Conservation (phyloP, 2,797 vertebrate species). For the Oophaga sylvatica region DNA sequence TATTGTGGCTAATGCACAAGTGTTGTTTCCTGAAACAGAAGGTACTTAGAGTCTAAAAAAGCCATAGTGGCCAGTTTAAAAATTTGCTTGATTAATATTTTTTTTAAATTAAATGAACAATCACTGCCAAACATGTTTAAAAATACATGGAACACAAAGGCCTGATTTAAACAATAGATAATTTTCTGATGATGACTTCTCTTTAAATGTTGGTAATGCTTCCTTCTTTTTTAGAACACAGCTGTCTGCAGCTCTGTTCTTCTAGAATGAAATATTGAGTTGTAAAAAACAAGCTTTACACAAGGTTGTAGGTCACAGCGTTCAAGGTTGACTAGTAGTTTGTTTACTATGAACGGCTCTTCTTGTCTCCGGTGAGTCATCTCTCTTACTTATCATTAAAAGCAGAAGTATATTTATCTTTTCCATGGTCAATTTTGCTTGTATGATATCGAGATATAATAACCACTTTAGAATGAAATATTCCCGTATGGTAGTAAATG, state of each 20-base stretch:
- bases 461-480: neutral
- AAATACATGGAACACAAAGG: no score
- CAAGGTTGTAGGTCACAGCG: neutral
- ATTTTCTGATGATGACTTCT: no score
- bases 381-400: neutral
- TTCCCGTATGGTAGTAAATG: neutral
- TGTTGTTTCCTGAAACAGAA: no score
- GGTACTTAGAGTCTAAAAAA: no score
- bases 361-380: conserved; percentile 22
- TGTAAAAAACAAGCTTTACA: conserved; percentile 28
- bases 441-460: neutral
- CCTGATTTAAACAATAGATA: no score
- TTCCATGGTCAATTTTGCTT: neutral
- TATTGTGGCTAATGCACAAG: no score
- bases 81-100: no score
- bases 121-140: no score
- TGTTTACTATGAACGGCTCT: conserved; percentile 44
- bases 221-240: neutral
- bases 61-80: no score
- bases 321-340: conserved; percentile 47
- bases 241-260: neutral
- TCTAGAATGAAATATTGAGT: neutral
- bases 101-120: no score
- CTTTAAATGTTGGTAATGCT: neutral
- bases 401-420: neutral